Evolutionary conservation across 2,888 invertebrate species (phyloP).

Genomic region (Lasioglossum leucozonium): DNA sequence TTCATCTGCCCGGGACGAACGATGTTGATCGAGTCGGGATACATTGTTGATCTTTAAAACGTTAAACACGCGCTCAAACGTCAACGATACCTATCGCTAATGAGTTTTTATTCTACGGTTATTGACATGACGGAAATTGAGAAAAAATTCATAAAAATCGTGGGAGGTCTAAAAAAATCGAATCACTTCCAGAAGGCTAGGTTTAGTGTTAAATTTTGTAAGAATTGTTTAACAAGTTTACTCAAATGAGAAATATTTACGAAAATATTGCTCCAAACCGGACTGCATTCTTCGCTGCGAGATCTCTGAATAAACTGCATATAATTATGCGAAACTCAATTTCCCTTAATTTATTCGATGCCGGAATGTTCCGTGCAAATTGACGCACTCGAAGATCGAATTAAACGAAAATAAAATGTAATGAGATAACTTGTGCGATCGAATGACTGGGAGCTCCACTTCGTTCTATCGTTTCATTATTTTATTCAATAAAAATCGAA

Average conservation of each 20-base stretch:
- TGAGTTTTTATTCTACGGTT: background rate
- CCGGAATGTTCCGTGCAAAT: background rate
- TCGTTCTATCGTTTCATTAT: background rate
- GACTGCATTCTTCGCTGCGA: too few relatives aligned
- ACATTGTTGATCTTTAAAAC: background rate
- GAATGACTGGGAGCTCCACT: background rate
- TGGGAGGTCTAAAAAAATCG: too few relatives aligned
- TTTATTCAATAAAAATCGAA: background rate
- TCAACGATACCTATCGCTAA: background rate
- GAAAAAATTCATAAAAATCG: too few relatives aligned
- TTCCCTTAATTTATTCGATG: background rate
- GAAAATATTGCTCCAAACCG: background rate
- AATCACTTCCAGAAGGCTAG: background rate
- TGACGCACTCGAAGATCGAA: background rate
- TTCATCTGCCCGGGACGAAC: background rate
- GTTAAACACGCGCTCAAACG: background rate
- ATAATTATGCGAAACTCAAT: background rate
- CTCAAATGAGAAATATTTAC: background rate
- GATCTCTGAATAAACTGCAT: too few relatives aligned
- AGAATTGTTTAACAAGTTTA: too few relatives aligned
- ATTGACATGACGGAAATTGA: too few relatives aligned
- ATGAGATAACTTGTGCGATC: background rate
- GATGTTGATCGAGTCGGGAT: background rate
- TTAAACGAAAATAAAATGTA: background rate
- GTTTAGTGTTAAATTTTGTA: background rate